phyloP scores from a whole-genome alignment of 2,888 invertebrate species.

The Ophion slaviceki region DNA sequence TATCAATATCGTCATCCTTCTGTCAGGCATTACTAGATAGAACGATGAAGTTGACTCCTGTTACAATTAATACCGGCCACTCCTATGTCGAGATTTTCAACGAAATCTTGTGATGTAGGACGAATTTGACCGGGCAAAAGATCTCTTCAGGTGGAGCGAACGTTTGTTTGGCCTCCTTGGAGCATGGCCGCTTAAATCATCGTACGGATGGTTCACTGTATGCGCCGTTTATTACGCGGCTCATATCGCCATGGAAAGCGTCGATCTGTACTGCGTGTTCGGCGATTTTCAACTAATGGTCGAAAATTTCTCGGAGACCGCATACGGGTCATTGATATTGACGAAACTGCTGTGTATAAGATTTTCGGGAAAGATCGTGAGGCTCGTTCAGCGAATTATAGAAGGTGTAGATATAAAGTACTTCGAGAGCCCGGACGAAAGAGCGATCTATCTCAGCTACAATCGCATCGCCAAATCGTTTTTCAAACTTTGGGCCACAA shows the following conservation, averaged over 20 bases:
- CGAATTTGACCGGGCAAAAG: conserved; percentile 27
- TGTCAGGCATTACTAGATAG: not conserved
- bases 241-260: conserved; percentile 27
- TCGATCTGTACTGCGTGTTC: conserved; percentile 36
- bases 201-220: conserved; percentile 1
- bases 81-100: not conserved
- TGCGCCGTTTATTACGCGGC: conserved; percentile 27
- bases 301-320: conserved; percentile 40
- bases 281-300: conserved; percentile 34
- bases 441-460: conserved; percentile 41
- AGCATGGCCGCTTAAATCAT: conserved; percentile 35
- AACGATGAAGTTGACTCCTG: not conserved
- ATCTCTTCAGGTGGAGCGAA: conserved; percentile 35
- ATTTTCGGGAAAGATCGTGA: conserved; percentile 32
- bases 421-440: conserved; percentile 31
- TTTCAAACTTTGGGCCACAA: not conserved
- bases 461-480: conserved; percentile 21
- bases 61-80: not conserved
- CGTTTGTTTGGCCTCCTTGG: conserved; percentile 25
- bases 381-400: conserved; percentile 2
- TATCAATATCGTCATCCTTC: not conserved
- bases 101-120: conserved; percentile 5
- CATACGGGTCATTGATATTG: not conserved
- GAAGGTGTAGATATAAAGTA: conserved; percentile 16
- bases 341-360: conserved; percentile 14